A percentile compares a stretch with the other conserved stretches of the same genome.
Evolutionary conservation across 2,888 invertebrate species (phyloP).

Genomic region (Amblyteles armatorius): DNA sequence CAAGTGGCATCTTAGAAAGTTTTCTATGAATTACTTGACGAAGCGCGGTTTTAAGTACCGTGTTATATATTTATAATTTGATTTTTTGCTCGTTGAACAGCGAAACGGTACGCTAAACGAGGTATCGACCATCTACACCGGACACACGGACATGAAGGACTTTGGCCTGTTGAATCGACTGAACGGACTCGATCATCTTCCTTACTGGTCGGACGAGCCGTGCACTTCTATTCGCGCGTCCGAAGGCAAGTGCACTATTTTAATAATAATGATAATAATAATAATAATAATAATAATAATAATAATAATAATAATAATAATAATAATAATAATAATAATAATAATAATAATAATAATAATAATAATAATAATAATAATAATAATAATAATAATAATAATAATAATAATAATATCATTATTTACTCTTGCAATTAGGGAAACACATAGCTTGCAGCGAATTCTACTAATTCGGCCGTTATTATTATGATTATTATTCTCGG

Average conservation of each 20-base stretch:
- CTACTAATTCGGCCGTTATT: neutral
- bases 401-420: conserved; percentile 32
- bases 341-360: conserved; percentile 21
- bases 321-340: conserved; percentile 34
- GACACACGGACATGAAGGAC: conserved; percentile 90
- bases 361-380: conserved; percentile 12
- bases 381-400: conserved; percentile 22
- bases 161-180: conserved; percentile 92
- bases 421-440: neutral
- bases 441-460: neutral
- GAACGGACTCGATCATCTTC: conserved; percentile 91
- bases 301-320: conserved; percentile 30
- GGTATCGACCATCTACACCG: conserved; percentile 92
- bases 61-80: conserved; percentile 8
- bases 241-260: conserved; percentile 81
- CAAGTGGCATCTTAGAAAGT: conserved; percentile 29
- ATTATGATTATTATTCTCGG: neutral
- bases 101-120: conserved; percentile 93
- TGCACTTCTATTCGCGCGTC: conserved; percentile 87
- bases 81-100: conserved; percentile 82
- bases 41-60: neutral
- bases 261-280: conserved; percentile 19
- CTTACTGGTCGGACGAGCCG: conserved; percentile 91
- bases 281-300: conserved; percentile 21
- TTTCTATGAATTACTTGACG: neutral